These are phyloP conservation scores for Dreissena rostriformis DNA, from an alignment of 1,140 invertebrate genomes.

Conservation along the genomic window DNA sequence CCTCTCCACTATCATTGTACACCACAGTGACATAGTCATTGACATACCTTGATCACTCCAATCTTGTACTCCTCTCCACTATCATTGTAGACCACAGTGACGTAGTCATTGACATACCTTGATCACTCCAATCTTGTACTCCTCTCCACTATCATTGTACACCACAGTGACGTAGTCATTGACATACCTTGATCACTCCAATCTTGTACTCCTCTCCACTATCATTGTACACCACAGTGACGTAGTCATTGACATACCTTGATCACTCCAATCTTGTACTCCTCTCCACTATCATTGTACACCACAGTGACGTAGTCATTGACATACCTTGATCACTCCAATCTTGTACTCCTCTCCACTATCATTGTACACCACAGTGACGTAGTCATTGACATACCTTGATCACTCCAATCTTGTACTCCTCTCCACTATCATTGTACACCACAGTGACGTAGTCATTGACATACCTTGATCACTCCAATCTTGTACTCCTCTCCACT, in stretches of 20 bases:
- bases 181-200: no score
- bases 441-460: conserved; percentile 99
- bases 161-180: conserved; percentile 99
- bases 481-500: conserved; percentile 95
- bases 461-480: no score
- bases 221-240: conserved; percentile 99
- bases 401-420: no score
- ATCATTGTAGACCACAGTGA: conserved; percentile 99
- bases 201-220: conserved; percentile 95
- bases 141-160: conserved; percentile 97
- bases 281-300: conserved; percentile 97
- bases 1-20: conserved; percentile 97
- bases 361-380: conserved; percentile 99
- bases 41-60: no score
- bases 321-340: no score
- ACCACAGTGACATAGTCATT: conserved; percentile 99
- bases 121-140: no score
- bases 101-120: conserved; percentile 98
- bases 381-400: conserved; percentile 98
- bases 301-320: conserved; percentile 99
- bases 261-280: no score
- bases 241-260: conserved; percentile 98
- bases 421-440: conserved; percentile 97
- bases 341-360: conserved; percentile 95
- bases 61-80: conserved; percentile 95